phyloP scores from a whole-genome alignment of 2,113 vertebrate species.

The Pampusana beccarii region DNA sequence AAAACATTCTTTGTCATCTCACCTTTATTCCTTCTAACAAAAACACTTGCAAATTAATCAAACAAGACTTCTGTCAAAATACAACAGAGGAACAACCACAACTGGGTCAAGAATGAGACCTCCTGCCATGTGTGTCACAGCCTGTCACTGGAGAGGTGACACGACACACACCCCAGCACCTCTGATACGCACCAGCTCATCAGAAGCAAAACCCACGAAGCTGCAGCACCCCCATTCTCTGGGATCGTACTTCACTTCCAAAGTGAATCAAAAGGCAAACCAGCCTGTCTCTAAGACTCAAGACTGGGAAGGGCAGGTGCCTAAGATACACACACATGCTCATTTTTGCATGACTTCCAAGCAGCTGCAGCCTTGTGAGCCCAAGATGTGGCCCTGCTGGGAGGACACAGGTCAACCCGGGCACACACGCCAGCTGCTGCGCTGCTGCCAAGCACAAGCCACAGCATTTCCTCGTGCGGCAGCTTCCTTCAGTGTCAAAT shows the following conservation, averaged over 20 bases:
- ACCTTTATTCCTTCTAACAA: neutral
- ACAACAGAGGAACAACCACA: neutral
- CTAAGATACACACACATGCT: rapidly evolving
- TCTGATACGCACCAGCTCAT: neutral
- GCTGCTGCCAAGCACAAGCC: neutral
- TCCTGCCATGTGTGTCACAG: neutral
- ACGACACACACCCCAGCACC: rapidly evolving
- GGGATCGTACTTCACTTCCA: rapidly evolving
- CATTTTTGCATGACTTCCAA: rapidly evolving
- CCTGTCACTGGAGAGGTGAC: neutral
- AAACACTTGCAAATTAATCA: neutral
- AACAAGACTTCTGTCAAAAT: neutral
- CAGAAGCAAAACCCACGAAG: neutral
- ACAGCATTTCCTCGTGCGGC: neutral
- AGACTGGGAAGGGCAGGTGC: neutral
- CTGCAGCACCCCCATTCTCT: rapidly evolving
- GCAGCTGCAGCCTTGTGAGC: neutral
- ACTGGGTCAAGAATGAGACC: neutral
- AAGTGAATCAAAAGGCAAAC: neutral
- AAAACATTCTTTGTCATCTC: neutral
- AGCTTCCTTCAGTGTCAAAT: neutral
- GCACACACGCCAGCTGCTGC: neutral
- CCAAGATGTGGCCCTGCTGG: rapidly evolving
- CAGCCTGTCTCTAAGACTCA: rapidly evolving
- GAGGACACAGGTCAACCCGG: neutral